Base-by-base conservation (phyloP, 2,797 vertebrate genomes). In the Novumbra hubbsi region DNA sequence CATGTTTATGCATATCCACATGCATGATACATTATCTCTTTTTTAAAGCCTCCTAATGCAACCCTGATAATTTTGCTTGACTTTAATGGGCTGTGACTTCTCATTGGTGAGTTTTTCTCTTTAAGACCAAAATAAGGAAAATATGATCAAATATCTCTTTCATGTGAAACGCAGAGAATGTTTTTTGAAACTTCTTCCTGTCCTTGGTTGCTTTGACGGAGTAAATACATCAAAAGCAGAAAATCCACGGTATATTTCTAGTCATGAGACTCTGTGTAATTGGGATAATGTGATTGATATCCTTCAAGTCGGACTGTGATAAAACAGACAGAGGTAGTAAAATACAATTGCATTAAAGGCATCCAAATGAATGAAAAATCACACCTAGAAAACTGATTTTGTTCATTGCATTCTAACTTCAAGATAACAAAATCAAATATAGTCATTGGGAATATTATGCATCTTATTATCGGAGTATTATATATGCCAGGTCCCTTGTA, bases 1-100 rank as follows among this genome's bases (percentile, higher is more conserved):
- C 93, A 94, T 94, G 93, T 95, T 94, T 94, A 94, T 94, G 93
- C 91, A 93, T 93, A 93, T 91, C 90, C 92, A 93, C 92, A 94
- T 94, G 92, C 92, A 93, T 93, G 93, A 94, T 93, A 94, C 93
- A 94, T 93, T 45, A 93, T 92, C 88, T 88, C 78, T 66, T 73
- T 89, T 90, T 87, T 84, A 90, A 92, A 91, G 88, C 87, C 91
- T 79, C 89, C 92, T 94, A 94, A 93, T 93, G 91, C 90, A 84
- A 83, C 83, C 85, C 88, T 88, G 87, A 91, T 93, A 88, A 94
- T 93, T 94, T 94, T 84, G 88, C 90, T 89, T 90, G 91, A 94
- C 86, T 93, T 92, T 93, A 93, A 93, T 92, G 88, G 91, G 87
- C 85, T 86, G 89, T 86, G 91, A 91, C 90, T 93, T 86, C 89